Evolutionary conservation across 2,888 invertebrate species (phyloP), one percentile per base, ranked within the genome.

Genomic region (Lochmaea crataegi): DNA sequence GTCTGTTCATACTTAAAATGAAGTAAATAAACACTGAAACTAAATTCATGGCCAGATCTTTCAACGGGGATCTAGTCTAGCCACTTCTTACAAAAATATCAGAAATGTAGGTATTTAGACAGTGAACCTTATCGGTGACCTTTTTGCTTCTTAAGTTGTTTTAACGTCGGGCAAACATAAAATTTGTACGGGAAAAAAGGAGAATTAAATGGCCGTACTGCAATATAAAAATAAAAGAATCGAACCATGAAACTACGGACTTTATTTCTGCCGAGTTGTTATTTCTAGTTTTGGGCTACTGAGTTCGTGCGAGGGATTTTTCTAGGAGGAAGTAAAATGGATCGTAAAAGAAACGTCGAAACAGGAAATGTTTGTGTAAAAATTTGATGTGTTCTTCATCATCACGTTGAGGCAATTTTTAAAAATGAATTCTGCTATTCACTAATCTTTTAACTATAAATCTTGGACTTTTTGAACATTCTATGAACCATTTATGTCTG

Each of bases 311-410:
- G 22, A 26, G 3, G 58, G 11, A 58, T 32, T 58, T 57, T 58
- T 58, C 32, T 14, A 32, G 53, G n/a, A n/a, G 53, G 6, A 58
- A 32, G 26, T 58, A 58, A 58, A 58, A 32, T 26, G n/a, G 9
- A 10, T 58, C 58, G 32, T 58, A 58, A 58, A 58, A 58, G 26
- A 58, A 32, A 58, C 57, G 18, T n/a, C 5, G 5, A 14, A n/a
- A n/a, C n/a, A 14, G n/a, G 14, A n/a, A n/a, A n/a, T 51, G 51
- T 51, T 51, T 51, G 26, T 51, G 26, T 57, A 26, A 57, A 57
- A 57, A 57, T 57, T 18, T 57, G 57, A 57, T 57, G 14, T 2
- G 57, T 26, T 57, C n/a, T 12, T 18, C 26, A 57, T 26, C 26
- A 22, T 32, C 12, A 14, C 26, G n/a, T 12, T 58, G 26, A 22